Conservation (phyloP, 2,797 vertebrate species). For the Coracias cyanogaster region DNA sequence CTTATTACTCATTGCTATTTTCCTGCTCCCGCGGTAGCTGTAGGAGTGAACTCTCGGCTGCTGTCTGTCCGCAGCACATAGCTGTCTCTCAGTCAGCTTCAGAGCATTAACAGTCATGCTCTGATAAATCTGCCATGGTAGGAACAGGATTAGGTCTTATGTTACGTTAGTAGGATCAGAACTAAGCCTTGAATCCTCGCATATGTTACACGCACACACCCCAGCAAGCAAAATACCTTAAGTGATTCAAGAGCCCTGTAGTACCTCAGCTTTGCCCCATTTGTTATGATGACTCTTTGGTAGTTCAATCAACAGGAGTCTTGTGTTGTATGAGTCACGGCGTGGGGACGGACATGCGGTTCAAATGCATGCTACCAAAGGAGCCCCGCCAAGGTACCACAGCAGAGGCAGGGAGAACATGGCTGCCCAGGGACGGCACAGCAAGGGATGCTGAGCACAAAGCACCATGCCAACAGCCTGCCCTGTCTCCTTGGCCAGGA, state of each 20-base stretch:
- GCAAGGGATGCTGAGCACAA: neutral
- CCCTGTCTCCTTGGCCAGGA: neutral
- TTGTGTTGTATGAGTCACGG: accelerated
- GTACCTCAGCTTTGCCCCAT: neutral
- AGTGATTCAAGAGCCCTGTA: neutral
- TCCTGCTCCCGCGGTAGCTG: neutral
- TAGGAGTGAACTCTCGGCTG: slow-evolving; percentile 36
- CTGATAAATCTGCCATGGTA: slow-evolving; percentile 32
- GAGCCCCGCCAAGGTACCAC: accelerated
- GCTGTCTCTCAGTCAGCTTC: slow-evolving; percentile 38
- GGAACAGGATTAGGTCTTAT: slow-evolving; percentile 45
- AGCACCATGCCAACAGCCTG: neutral
- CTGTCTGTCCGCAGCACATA: neutral
- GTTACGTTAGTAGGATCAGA: slow-evolving; percentile 50
- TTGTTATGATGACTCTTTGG: neutral
- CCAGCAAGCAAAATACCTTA: neutral
- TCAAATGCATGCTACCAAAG: neutral
- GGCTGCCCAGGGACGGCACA: neutral
- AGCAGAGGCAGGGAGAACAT: accelerated
- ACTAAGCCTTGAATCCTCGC: slow-evolving; percentile 3
- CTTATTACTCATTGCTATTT: slow-evolving; percentile 29
- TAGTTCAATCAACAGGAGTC: neutral
- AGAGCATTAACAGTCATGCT: slow-evolving; percentile 33
- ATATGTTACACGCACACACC: neutral
- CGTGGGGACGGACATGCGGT: neutral